A percentile compares a stretch with the other conserved stretches of the same genome.
Conservation (phyloP, 2,888 invertebrate species). For the Epistrophe eligans region DNA sequence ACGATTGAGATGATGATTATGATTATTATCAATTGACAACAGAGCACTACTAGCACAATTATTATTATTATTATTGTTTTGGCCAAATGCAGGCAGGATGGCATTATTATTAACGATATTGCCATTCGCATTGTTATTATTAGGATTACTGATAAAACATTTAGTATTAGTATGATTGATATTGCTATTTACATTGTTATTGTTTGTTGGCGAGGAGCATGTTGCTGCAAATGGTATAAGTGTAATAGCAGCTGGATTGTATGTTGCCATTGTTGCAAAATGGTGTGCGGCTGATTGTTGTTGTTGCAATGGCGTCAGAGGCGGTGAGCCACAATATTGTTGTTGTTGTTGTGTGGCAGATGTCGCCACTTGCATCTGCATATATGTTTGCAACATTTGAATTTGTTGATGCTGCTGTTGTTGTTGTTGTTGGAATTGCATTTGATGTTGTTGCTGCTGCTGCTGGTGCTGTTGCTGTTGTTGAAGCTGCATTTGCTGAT, state of each 20-base stretch:
- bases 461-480: constrained; percentile 79
- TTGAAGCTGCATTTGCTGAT: constrained; percentile 76
- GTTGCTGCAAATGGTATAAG: constrained; percentile 79
- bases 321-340: constrained; percentile 77
- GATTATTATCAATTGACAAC: constrained; percentile 72
- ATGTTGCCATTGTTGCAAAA: constrained; percentile 80
- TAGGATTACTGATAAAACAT: constrained; percentile 78
- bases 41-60: constrained; percentile 78
- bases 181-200: constrained; percentile 83
- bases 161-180: constrained; percentile 83
- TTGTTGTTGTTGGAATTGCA: constrained; percentile 79
- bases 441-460: constrained; percentile 79
- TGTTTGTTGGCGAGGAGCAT: constrained; percentile 78
- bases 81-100: constrained; percentile 79
- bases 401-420: constrained; percentile 81
- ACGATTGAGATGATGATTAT: constrained; percentile 69
- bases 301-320: constrained; percentile 64
- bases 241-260: constrained; percentile 78
- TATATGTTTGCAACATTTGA: constrained; percentile 82
- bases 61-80: constrained; percentile 16
- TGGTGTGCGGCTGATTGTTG: constrained; percentile 74
- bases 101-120: constrained; percentile 58
- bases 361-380: constrained; percentile 81
- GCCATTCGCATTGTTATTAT: constrained; percentile 55
- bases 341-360: constrained; percentile 81